phyloP scores from a whole-genome alignment of 2,797 vertebrate species.

The Tokudaia muenninki region DNA sequence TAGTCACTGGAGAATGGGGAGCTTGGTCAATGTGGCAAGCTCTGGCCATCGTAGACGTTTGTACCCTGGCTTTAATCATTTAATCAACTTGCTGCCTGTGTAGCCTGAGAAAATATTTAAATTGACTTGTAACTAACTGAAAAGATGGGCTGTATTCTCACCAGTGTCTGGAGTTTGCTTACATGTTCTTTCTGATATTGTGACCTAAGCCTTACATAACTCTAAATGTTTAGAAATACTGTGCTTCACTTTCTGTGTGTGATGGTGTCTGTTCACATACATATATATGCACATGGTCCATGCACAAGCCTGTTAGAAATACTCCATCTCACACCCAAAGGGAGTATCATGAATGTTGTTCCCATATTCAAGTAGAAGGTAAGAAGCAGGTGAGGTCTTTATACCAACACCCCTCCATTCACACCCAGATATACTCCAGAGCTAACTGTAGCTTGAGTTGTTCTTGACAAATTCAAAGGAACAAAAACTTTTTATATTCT shows the following conservation, averaged over 20 bases:
- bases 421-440: background rate
- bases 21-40: background rate
- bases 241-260: background rate
- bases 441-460: background rate
- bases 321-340: background rate
- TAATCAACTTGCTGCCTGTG: background rate
- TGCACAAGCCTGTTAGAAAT: background rate
- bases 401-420: background rate
- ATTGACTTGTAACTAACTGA: background rate
- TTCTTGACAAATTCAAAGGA: slow-evolving; percentile 16
- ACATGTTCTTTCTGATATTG: background rate
- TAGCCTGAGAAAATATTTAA: slow-evolving; percentile 34
- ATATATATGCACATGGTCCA: background rate
- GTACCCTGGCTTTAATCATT: background rate
- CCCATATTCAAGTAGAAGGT: background rate
- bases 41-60: background rate
- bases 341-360: background rate
- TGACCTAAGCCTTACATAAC: background rate
- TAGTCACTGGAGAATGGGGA: background rate
- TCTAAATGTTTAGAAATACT: background rate
- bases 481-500: background rate
- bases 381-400: background rate
- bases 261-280: background rate
- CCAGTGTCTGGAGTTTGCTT: background rate
- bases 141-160: background rate